Percentiles rank a stretch among this genome's conserved stretches.
phyloP scores from a whole-genome alignment of 2,797 vertebrate species.

The Sciaenops ocellatus region DNA sequence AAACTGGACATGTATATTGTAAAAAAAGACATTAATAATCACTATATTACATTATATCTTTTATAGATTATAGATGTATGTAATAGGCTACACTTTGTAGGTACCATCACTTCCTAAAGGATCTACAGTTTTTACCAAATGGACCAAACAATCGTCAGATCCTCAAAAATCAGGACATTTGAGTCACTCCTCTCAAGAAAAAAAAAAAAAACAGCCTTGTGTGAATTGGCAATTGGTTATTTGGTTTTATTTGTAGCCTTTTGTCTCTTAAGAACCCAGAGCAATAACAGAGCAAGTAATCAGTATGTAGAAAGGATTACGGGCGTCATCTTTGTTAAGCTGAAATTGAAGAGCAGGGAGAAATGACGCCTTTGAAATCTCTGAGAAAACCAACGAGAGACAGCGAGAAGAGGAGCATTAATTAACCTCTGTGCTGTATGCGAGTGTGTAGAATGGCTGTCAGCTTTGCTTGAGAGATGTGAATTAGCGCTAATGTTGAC shows the following conservation, averaged over 20 bases:
- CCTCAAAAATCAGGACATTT: too few relatives aligned
- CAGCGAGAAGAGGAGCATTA: conserved; percentile 48
- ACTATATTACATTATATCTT: neutral
- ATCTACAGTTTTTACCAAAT: conserved; percentile 1
- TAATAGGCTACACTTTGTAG: neutral
- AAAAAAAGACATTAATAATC: neutral
- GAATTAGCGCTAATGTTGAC: conserved; percentile 58
- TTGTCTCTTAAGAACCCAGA: conserved; percentile 46
- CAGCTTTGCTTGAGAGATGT: conserved; percentile 53
- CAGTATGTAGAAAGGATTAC: conserved; percentile 63
- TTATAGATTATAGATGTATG: too few relatives aligned
- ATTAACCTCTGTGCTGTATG: conserved; percentile 58
- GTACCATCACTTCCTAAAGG: neutral
- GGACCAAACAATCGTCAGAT: neutral
- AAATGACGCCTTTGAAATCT: conserved; percentile 67
- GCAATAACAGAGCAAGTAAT: conserved; percentile 64
- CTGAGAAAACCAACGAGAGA: conserved; percentile 40
- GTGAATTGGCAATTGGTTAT: conserved; percentile 30
- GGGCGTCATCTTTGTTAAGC: conserved; percentile 45
- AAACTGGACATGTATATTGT: conserved; percentile 21
- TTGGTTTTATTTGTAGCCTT: conserved; percentile 31
- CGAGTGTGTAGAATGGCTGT: conserved; percentile 55
- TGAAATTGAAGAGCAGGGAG: conserved; percentile 42
- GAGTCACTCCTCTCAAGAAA: neutral
- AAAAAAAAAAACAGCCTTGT: conserved; percentile 13